Conservation (phyloP, 1,140 invertebrate species). For the Brachionus manjavacas region DNA sequence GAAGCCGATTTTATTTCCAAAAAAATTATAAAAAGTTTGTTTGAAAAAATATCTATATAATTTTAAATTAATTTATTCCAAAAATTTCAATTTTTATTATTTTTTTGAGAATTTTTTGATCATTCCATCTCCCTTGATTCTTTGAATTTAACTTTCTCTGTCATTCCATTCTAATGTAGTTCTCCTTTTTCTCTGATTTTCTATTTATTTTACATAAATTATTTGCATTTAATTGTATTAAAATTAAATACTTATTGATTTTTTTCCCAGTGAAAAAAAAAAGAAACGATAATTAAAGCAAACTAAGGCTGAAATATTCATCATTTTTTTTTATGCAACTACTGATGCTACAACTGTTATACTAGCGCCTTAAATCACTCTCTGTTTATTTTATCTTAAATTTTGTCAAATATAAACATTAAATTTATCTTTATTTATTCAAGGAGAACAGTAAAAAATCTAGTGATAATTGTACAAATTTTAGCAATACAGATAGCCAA, state of each 20-base stretch:
- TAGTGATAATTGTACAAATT: constrained; percentile 8
- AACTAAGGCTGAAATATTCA: neutral
- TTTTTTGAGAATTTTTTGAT: neutral
- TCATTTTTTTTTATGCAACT: neutral
- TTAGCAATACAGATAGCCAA: neutral
- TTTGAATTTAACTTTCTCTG: neutral
- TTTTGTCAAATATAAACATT: neutral
- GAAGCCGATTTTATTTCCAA: neutral
- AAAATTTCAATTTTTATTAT: neutral
- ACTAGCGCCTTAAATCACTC: neutral
- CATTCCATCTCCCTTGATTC: neutral
- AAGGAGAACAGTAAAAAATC: constrained; percentile 11
- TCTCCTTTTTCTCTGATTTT: constrained; percentile 17
- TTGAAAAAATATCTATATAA: neutral
- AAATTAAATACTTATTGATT: constrained; percentile 39
- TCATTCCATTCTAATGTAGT: neutral
- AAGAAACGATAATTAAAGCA: neutral
- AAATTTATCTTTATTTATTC: neutral
- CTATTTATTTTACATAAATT: constrained; percentile 14
- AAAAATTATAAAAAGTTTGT: neutral
- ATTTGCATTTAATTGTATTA: constrained; percentile 24
- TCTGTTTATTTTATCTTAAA: neutral
- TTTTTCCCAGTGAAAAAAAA: neutral
- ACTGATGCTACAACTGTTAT: neutral
- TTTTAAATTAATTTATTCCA: neutral